phyloP scores from a whole-genome alignment of 2,113 vertebrate genomes.

The Sebastes schlegelii region DNA sequence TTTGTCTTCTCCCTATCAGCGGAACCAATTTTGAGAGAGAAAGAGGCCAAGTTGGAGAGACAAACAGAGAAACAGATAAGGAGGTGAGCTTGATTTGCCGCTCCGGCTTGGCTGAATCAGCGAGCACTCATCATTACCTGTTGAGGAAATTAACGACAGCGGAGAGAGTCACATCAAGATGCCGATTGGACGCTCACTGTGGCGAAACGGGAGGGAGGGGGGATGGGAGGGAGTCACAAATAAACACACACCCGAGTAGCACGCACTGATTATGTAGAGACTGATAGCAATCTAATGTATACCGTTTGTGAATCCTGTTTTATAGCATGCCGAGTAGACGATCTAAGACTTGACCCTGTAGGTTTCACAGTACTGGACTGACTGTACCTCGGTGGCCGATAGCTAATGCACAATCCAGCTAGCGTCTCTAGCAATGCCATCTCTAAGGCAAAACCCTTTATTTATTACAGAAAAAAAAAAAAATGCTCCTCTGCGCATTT shows the following conservation, averaged over 20 bases:
- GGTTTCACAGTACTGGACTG: conserved; percentile 62
- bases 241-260: conserved; percentile 69
- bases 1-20: neutral
- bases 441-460: conserved; percentile 69
- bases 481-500: conserved; percentile 38
- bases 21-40: conserved; percentile 4
- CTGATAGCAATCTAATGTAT: conserved; percentile 71
- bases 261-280: conserved; percentile 68
- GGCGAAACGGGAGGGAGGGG: neutral
- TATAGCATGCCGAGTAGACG: conserved; percentile 79
- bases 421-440: conserved; percentile 62
- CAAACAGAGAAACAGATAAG: conserved; percentile 7
- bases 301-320: conserved; percentile 70
- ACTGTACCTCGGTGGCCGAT: conserved; percentile 70
- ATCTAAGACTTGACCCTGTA: conserved; percentile 66
- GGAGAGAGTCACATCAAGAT: conserved; percentile 10
- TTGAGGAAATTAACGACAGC: conserved; percentile 30
- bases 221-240: conserved; percentile 30
- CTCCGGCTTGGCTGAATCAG: conserved; percentile 27
- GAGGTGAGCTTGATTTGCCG: neutral
- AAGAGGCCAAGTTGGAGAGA: neutral
- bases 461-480: conserved; percentile 7
- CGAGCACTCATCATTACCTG: conserved; percentile 16
- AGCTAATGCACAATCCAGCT: conserved; percentile 75
- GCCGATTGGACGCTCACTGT: conserved; percentile 30